These are phyloP conservation scores for Calephelis nemesis DNA, from an alignment of 1,140 invertebrate species.

Conservation along the genomic window DNA sequence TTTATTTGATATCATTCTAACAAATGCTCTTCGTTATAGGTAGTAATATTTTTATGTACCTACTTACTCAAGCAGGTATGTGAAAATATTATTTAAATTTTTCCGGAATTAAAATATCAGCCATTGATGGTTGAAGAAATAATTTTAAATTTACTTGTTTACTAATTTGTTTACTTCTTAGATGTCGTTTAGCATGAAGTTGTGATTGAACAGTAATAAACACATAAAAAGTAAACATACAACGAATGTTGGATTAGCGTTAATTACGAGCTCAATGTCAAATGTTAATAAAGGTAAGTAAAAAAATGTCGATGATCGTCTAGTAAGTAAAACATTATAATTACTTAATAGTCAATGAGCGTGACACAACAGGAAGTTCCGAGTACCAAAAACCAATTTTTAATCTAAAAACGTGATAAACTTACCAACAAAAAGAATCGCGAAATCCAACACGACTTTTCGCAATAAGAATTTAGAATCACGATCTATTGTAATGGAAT, in stretches of 20 bases:
- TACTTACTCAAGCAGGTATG: no score
- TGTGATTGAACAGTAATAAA: no score
- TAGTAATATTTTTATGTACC: no score
- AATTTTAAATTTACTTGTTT: no score
- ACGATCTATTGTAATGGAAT: constrained; percentile 60
- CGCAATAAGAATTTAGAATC: constrained; percentile 63
- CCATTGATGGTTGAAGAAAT: no score
- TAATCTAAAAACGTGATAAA: constrained; percentile 32
- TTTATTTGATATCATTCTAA: no score
- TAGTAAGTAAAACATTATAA: not conserved
- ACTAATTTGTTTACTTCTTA: no score
- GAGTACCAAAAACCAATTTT: constrained; percentile 19
- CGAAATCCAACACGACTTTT: constrained; percentile 67
- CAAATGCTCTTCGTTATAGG: no score
- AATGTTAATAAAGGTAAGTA: not conserved
- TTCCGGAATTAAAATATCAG: no score
- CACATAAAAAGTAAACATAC: no score
- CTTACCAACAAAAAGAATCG: constrained; percentile 67
- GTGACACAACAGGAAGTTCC: not conserved
- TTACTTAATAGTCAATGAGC: not conserved
- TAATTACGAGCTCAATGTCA: constrained; percentile 5
- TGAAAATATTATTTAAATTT: no score
- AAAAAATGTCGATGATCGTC: not conserved
- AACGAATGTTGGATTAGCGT: not conserved
- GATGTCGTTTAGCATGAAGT: no score